Evolutionary conservation across 2,888 invertebrate genomes (phyloP).

Genomic region (Xanthorhoe designata): DNA sequence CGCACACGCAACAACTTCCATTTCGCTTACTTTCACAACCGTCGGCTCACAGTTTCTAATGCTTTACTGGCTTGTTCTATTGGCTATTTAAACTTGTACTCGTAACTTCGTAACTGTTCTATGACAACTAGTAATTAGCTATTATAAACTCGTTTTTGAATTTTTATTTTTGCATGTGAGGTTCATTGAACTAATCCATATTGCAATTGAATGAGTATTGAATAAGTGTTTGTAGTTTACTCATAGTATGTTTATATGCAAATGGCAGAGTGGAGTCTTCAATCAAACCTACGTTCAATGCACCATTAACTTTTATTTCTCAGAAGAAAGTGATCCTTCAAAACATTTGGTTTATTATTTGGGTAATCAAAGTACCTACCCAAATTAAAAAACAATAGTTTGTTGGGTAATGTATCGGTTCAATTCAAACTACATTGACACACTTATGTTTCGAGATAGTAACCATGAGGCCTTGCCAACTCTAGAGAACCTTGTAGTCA

Average conservation of each 20-base stretch:
- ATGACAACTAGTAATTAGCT: background rate
- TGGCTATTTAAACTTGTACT: constrained; percentile 8
- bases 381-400: constrained; percentile 9
- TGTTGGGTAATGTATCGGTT: constrained; percentile 1
- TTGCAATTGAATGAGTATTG: too few relatives aligned
- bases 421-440: constrained; percentile 19
- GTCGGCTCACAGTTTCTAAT: constrained; percentile 63
- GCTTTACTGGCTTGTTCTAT: constrained; percentile 37
- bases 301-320: constrained; percentile 22
- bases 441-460: constrained; percentile 2
- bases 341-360: too few relatives aligned
- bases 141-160: background rate
- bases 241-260: too few relatives aligned
- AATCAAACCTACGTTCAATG: too few relatives aligned
- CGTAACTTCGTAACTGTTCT: constrained; percentile 13
- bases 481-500: constrained; percentile 3
- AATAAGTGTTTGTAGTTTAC: too few relatives aligned
- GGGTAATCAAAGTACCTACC: too few relatives aligned
- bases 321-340: too few relatives aligned
- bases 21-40: constrained; percentile 79
- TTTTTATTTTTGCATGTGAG: background rate
- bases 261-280: too few relatives aligned
- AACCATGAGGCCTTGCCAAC: constrained; percentile 5
- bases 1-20: constrained; percentile 59
- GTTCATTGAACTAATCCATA: too few relatives aligned